Conservation (phyloP, 1,140 invertebrate genomes). For the Leguminivora glycinivorella region DNA sequence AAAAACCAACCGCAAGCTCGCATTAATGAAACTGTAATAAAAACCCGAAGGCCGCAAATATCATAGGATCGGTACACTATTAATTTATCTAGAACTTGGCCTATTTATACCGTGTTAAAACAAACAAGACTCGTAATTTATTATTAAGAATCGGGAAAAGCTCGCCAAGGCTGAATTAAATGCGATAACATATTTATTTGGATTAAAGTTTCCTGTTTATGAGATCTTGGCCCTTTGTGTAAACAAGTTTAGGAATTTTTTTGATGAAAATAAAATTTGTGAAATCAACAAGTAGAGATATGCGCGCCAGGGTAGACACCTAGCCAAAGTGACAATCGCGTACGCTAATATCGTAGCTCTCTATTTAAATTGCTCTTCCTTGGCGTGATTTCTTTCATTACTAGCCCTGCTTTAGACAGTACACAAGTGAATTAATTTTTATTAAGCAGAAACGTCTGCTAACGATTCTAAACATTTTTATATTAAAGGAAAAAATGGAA, state of each 20-base stretch:
- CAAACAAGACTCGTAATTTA: slow-evolving; percentile 14
- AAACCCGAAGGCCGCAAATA: slow-evolving; percentile 16
- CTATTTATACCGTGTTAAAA: slow-evolving; percentile 18
- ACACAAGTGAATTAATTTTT: too few species aligned
- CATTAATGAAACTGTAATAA: slow-evolving; percentile 18
- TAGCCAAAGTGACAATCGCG: too few species aligned
- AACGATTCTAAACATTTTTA: too few species aligned
- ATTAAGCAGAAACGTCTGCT: too few species aligned
- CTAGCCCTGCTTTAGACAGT: too few species aligned
- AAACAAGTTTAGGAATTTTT: not conserved
- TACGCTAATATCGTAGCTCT: too few species aligned
- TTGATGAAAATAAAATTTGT: not conserved
- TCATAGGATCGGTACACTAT: slow-evolving; percentile 20
- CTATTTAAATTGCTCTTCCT: too few species aligned
- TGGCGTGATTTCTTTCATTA: too few species aligned
- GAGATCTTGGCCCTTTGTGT: slow-evolving; percentile 12
- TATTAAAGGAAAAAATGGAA: too few species aligned
- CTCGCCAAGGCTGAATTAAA: slow-evolving; percentile 16
- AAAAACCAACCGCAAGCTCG: not conserved
- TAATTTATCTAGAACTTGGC: slow-evolving; percentile 13
- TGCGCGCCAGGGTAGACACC: too few species aligned
- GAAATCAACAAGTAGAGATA: not conserved
- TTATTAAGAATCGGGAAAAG: slow-evolving; percentile 17
- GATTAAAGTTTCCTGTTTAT: slow-evolving; percentile 13
- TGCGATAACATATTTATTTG: slow-evolving; percentile 18